These are phyloP conservation scores for Polymixis lichenea DNA, from an alignment of 2,888 invertebrate species.

Conservation along the genomic window DNA sequence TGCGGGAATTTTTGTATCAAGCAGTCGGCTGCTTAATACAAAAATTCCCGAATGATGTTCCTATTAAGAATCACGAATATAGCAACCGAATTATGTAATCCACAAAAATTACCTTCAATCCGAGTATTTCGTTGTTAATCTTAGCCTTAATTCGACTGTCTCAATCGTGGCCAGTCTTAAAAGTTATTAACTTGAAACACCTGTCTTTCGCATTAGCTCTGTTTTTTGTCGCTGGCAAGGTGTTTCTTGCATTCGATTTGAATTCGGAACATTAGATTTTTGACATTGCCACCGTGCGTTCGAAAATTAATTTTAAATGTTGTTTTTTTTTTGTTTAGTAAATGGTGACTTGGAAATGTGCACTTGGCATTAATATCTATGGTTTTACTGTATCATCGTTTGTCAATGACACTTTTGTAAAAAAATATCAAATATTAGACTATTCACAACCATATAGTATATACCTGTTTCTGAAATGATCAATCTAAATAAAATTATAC, in stretches of 20 bases:
- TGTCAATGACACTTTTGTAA: neutral
- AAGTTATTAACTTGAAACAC: conserved; percentile 73
- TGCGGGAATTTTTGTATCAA: no score
- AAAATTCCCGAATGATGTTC: neutral
- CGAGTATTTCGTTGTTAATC: conserved; percentile 54
- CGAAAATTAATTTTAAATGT: conserved; percentile 34
- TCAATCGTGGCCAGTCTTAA: conserved; percentile 52
- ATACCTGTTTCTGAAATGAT: conserved; percentile 14
- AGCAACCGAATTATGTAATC: conserved; percentile 22
- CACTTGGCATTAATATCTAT: neutral
- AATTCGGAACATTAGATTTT: conserved; percentile 78
- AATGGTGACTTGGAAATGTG: neutral
- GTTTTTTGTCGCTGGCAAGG: conserved; percentile 81
- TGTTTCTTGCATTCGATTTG: conserved; percentile 75
- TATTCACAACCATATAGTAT: neutral
- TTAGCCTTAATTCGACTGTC: conserved; percentile 58
- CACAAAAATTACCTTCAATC: conserved; percentile 46
- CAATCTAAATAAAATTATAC: conserved; percentile 18
- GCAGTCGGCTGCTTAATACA: neutral
- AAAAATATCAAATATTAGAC: neutral
- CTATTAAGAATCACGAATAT: conserved; percentile 1
- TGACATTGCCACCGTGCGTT: conserved; percentile 55
- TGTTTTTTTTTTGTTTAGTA: conserved; percentile 5
- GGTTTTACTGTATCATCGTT: neutral
- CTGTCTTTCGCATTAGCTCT: conserved; percentile 81